Evolutionary conservation across 2,113 vertebrate genomes (phyloP), one percentile per base, ranked within the genome.

Genomic region (Numenius arquata): DNA sequence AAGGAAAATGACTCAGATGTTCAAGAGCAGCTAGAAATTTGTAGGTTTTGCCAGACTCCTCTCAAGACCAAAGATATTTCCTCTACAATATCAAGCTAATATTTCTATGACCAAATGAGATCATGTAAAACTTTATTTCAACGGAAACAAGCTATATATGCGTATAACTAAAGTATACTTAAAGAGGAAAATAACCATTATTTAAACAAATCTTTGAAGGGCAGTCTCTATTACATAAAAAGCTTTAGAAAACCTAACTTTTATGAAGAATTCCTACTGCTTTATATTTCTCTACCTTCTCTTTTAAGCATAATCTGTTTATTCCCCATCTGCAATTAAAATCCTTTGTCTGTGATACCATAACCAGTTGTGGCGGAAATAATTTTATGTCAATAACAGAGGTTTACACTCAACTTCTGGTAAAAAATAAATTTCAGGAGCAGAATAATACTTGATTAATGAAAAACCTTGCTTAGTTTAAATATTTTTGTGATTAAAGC

Each of bases 401-500:
- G n/a, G 29, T 93, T 91, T 96, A 79, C 22, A 88, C 30, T 62
- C 56, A 82, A n/a, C 59, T 93, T 96, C 72, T 93, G 59, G 45
- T 66, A 56, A 25, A 47, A 97, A 94, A 87, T 55, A 93, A 88
- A 8, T 76, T 95, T 25, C 23, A 95, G 48, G 43, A 95, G 5
- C 26, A 94, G 73, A 95, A 23, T 3, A 90, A 91, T 22, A 82
- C 40, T 50, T 81, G 45, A 85, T 34, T 77, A 93, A 94, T 55
- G 50, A 90, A 95, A 88, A 78, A 70, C 12, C 15, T 76, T 67
- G 36, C 63, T 95, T 89, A 80, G 52, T 85, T 90, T 53, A 94
- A 96, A 68, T 87, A 84, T 95, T 90, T 96, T 85, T 22, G 18
- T 40, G 32, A 67, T 75, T 76, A 84, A 95, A 93, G 34, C 23